Evolutionary conservation across 1,140 invertebrate genomes (phyloP).

Genomic region (Doryteuthis pealeii): DNA sequence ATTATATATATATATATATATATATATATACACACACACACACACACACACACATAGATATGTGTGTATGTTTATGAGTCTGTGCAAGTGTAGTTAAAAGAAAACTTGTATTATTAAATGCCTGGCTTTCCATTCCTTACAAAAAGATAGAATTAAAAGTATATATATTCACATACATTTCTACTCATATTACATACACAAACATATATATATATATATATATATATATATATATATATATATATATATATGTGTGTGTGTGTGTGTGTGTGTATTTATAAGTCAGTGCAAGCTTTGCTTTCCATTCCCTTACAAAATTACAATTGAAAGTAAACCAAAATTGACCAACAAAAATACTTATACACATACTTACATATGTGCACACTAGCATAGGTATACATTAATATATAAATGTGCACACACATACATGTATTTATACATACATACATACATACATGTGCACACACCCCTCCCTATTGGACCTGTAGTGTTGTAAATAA

Average conservation of each 20-base stretch:
- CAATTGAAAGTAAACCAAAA: no score
- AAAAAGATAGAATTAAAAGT: no score
- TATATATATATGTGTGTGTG: neutral
- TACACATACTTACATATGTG: no score
- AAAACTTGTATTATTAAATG: no score
- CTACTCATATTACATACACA: neutral
- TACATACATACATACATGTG: neutral
- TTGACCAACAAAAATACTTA: no score
- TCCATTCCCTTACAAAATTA: no score
- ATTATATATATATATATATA: neutral
- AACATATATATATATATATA: neutral
- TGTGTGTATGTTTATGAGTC: neutral
- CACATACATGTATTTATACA: neutral
- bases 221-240: slow-evolving; percentile 1
- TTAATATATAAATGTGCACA: neutral
- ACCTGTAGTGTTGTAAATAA: no score
- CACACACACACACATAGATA: neutral
- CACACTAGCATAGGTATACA: neutral
- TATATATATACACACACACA: neutral
- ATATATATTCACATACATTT: neutral
- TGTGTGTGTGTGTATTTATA: no score
- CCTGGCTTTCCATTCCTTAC: no score
- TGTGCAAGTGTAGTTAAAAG: no score
- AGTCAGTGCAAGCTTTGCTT: no score
- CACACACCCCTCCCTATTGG: neutral